Evolutionary conservation across 2,888 invertebrate genomes (phyloP).

Genomic region (Actias luna): DNA sequence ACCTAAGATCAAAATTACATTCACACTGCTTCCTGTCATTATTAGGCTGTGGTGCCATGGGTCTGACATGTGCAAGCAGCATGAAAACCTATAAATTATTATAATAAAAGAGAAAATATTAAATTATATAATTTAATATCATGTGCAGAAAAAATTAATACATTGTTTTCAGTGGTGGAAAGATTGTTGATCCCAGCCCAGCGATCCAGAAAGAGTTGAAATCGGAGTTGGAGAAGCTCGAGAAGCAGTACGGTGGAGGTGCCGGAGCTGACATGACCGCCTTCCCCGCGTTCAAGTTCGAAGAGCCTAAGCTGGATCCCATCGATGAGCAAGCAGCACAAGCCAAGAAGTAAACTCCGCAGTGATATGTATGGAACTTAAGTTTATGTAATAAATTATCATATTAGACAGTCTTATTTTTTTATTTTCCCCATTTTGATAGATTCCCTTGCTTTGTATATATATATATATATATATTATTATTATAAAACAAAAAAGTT

Average conservation of each 20-base stretch:
- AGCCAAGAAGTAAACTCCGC: constrained; percentile 56
- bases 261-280: constrained; percentile 92
- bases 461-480: no score
- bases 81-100: no score
- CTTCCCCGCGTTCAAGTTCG: constrained; percentile 93
- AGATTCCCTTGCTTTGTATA: not conserved
- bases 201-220: constrained; percentile 88
- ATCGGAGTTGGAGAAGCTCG: constrained; percentile 90
- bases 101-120: no score
- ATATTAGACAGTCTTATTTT: constrained; percentile 30
- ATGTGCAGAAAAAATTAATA: not conserved
- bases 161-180: constrained; percentile 86
- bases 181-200: constrained; percentile 91
- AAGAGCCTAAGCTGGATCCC: constrained; percentile 86
- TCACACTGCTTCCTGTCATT: no score
- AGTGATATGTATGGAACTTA: constrained; percentile 15
- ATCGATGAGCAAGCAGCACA: constrained; percentile 72
- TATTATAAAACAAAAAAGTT: no score
- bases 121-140: not conserved
- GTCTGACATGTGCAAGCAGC: no score
- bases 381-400: constrained; percentile 44
- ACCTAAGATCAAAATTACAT: no score
- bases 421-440: constrained; percentile 16
- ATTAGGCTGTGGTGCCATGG: no score
- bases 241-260: constrained; percentile 89